A percentile compares a stretch with the other conserved stretches of the same genome.
Conservation (phyloP, 2,113 vertebrate genomes). For the Osmerus mordax region DNA sequence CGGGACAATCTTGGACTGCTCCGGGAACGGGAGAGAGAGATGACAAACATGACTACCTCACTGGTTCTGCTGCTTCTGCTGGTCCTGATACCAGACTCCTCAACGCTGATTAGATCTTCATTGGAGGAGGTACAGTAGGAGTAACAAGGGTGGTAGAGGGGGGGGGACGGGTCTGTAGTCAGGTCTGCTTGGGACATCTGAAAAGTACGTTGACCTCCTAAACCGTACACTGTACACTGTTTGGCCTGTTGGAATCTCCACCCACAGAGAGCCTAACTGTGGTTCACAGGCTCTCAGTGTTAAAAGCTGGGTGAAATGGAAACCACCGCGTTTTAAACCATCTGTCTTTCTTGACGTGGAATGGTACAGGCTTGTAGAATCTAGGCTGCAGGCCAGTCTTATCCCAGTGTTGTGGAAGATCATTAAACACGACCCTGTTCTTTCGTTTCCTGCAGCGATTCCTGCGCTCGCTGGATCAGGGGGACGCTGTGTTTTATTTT, state of each 20-base stretch:
- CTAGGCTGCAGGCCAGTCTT: constrained; percentile 1
- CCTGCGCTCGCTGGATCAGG: constrained; percentile 41
- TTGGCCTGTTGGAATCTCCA: constrained; percentile 18
- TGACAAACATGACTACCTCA: constrained; percentile 53
- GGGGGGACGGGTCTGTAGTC: constrained; percentile 12
- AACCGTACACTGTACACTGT: constrained; percentile 56
- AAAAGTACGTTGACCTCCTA: constrained; percentile 69
- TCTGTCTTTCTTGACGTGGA: background rate
- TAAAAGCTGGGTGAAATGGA: too few relatives aligned
- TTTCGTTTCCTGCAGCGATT: constrained; percentile 42
- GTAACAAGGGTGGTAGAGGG: constrained; percentile 15
- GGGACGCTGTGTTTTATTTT: constrained; percentile 38
- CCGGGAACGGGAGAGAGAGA: constrained; percentile 28
- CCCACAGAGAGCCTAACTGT: background rate
- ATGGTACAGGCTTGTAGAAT: background rate
- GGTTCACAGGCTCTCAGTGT: constrained; percentile 23
- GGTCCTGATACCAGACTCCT: constrained; percentile 43
- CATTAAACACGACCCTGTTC: background rate
- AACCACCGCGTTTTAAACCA: too few relatives aligned
- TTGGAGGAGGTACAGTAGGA: constrained; percentile 65
- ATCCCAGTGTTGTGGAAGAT: constrained; percentile 3
- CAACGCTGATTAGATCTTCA: constrained; percentile 54
- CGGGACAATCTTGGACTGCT: constrained; percentile 18
- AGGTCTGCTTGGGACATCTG: constrained; percentile 45
- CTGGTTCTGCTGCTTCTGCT: constrained; percentile 53